Base-by-base conservation (phyloP, 2,113 vertebrate genomes). In the Dipodomys ordii region DNA sequence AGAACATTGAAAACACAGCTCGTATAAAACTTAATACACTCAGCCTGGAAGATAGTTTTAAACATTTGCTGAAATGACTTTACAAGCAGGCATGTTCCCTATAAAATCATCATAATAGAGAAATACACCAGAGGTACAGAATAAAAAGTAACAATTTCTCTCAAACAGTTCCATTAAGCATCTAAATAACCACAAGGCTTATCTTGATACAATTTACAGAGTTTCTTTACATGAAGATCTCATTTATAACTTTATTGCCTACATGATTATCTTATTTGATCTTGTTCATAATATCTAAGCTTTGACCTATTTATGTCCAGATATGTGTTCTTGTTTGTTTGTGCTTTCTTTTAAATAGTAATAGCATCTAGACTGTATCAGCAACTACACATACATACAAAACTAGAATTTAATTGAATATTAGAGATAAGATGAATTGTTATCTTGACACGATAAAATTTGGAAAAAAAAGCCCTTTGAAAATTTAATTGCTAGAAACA, bases 61-160 rank as follows among this genome's bases (percentile, higher is more conserved):
- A 96, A 87, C 84, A 95, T 97, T 98, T 97, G 93, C 95, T 94
- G 88, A 98, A 97, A 97, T 90, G 92, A 69, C 88, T 82, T 97
- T 95, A 95, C 92, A 85, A 94, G 94, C 89, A 98, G 79, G 83
- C 93, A 95, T 82, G 83, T 91, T 97, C 91, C 88, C 85, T 92
- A 88, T 94, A 96, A 97, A 97, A 83, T 92, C 95, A 76, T 78
- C 7, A 73, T 94, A 97, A 71, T 84, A 76, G 90, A 93, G 90
- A 92, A 94, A 72, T 96, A 95, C 96, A 83, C n/a, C 90, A 91
- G 32, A 68, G 32, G 30, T 92, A 57, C 30, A 72, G n/a, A 95
- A 94, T 86, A 88, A 96, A 95, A 95, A 49, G 13, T 86, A 90
- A 93, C 15, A 80, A 91, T 85, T 65, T 95, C 95, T 94, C 77